Evolutionary conservation across 2,113 vertebrate species (phyloP).

Genomic region (Aplodontia rufa): DNA sequence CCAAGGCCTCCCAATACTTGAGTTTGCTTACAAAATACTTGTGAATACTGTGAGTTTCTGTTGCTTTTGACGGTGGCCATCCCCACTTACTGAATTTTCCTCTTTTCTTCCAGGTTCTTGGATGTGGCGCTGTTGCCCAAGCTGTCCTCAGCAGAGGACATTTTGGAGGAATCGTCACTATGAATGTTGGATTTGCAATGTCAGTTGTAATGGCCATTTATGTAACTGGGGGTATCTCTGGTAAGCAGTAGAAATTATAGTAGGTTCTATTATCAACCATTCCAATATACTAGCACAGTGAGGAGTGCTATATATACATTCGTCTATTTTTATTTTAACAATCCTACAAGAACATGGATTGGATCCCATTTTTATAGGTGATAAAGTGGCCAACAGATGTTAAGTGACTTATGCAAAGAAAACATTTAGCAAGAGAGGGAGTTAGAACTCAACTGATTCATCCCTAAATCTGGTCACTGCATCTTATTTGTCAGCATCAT

Average conservation of each 20-base stretch:
- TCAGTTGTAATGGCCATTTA: slow-evolving; percentile 93
- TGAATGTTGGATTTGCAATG: slow-evolving; percentile 91
- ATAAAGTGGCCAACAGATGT: neutral
- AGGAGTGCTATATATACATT: neutral
- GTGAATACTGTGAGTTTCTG: neutral
- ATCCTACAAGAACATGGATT: neutral
- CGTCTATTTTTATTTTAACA: neutral
- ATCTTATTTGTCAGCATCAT: neutral
- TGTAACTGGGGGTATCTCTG: slow-evolving; percentile 93
- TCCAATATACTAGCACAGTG: neutral
- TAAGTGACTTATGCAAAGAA: neutral
- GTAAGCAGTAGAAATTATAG: slow-evolving; percentile 83
- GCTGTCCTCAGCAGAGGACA: slow-evolving; percentile 90
- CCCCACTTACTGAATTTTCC: neutral
- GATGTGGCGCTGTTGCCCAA: slow-evolving; percentile 94
- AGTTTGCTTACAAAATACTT: neutral
- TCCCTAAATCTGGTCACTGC: neutral
- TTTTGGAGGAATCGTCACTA: slow-evolving; percentile 86
- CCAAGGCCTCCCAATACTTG: neutral
- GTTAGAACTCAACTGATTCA: neutral
- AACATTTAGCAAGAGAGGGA: neutral
- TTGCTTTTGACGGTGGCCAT: neutral
- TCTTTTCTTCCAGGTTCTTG: slow-evolving; percentile 88
- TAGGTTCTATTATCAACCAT: neutral
- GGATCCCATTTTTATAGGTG: neutral